A percentile compares a stretch with the other conserved stretches of the same genome.
Conservation (phyloP, 1,140 invertebrate genomes). For the Ptiloglossa arizonensis region DNA sequence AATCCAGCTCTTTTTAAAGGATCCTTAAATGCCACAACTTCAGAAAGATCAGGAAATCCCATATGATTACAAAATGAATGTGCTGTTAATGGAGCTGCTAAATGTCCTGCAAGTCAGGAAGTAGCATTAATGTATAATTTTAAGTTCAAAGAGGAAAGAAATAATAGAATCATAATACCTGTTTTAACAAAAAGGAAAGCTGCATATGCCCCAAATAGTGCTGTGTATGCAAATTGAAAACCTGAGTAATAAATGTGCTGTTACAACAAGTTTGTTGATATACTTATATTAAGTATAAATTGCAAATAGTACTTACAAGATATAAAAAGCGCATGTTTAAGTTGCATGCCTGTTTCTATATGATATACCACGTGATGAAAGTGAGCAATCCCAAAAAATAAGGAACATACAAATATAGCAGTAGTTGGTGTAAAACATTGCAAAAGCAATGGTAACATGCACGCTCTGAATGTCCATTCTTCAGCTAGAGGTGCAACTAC, state of each 20-base stretch:
- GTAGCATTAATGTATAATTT: background rate
- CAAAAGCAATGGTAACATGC: slow-evolving; percentile 94
- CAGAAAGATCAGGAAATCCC: slow-evolving; percentile 95
- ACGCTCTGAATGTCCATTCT: slow-evolving; percentile 96
- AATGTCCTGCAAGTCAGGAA: slow-evolving; percentile 86
- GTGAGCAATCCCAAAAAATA: slow-evolving; percentile 97
- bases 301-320: slow-evolving; percentile 84
- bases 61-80: slow-evolving; percentile 98
- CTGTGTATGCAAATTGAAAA: slow-evolving; percentile 96
- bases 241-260: slow-evolving; percentile 81
- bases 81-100: slow-evolving; percentile 92
- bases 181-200: slow-evolving; percentile 93
- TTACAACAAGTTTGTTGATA: background rate
- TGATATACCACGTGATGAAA: slow-evolving; percentile 95
- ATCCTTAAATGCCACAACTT: slow-evolving; percentile 87
- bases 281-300: background rate
- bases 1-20: slow-evolving; percentile 85
- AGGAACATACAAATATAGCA: slow-evolving; percentile 92
- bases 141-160: background rate
- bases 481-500: slow-evolving; percentile 96
- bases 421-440: slow-evolving; percentile 89
- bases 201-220: slow-evolving; percentile 96
- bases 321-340: slow-evolving; percentile 86
- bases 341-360: slow-evolving; percentile 86
- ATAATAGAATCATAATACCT: slow-evolving; percentile 74